Evolutionary conservation across 2,797 vertebrate genomes (phyloP).

Genomic region (Paramormyrops hopkinsi): DNA sequence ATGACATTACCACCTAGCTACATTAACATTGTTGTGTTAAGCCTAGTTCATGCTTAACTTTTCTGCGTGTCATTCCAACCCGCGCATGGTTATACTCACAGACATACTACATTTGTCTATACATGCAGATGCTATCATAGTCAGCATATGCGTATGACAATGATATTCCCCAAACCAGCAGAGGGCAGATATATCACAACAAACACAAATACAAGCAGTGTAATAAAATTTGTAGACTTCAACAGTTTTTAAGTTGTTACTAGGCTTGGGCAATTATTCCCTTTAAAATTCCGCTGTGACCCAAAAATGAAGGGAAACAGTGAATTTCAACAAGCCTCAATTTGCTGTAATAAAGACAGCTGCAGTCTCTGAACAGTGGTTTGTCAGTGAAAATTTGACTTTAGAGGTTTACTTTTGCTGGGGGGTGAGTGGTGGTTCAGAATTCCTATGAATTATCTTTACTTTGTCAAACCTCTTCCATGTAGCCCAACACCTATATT

Average conservation of each 20-base stretch:
- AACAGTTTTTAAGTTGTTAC: background rate
- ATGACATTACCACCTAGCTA: background rate
- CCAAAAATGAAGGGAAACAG: background rate
- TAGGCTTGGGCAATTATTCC: background rate
- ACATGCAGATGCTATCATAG: background rate
- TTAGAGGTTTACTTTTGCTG: background rate
- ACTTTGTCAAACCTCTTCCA: background rate
- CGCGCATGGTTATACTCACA: background rate
- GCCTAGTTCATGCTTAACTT: background rate
- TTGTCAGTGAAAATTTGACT: background rate
- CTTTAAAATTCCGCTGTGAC: background rate
- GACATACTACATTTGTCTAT: background rate
- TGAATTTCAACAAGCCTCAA: background rate
- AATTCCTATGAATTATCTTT: background rate
- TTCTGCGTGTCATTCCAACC: background rate
- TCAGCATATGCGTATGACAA: background rate
- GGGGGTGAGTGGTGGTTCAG: background rate
- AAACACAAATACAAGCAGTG: background rate
- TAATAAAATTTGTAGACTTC: background rate
- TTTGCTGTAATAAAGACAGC: background rate
- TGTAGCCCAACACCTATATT: background rate
- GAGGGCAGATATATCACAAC: background rate
- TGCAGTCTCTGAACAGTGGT: background rate
- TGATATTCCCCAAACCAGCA: background rate
- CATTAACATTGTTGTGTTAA: background rate